A percentile compares a stretch with the other conserved stretches of the same genome.
Evolutionary conservation across 2,113 vertebrate species (phyloP).

Genomic region (Galbula dea): DNA sequence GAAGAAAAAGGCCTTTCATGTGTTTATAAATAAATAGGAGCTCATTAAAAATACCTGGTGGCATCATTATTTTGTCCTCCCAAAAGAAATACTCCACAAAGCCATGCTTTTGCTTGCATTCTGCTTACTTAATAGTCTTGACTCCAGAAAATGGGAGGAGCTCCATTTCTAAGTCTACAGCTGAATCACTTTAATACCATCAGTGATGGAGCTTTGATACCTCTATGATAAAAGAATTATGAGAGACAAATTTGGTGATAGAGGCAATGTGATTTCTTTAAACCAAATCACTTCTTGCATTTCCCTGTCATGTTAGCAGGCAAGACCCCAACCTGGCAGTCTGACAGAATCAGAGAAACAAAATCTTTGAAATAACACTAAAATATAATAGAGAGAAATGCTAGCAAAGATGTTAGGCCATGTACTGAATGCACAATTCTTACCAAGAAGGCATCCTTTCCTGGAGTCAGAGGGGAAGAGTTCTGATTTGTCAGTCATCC

Average conservation of each 20-base stretch:
- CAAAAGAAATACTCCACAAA: not conserved
- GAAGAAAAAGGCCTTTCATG: not conserved
- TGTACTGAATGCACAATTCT: too few relatives aligned
- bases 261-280: not conserved
- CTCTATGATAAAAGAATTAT: not conserved
- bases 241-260: not conserved
- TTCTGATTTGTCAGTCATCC: too few relatives aligned
- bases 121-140: not conserved
- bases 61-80: not conserved
- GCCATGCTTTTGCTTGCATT: not conserved
- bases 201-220: not conserved
- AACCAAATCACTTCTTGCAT: not conserved
- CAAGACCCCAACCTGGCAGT: too few relatives aligned
- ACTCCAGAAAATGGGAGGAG: not conserved
- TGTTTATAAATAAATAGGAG: constrained; percentile 34
- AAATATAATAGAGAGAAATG: too few relatives aligned
- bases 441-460: too few relatives aligned
- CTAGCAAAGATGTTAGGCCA: too few relatives aligned
- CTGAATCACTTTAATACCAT: not conserved
- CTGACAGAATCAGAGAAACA: too few relatives aligned
- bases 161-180: not conserved
- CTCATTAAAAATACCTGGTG: not conserved
- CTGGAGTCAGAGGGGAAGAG: too few relatives aligned
- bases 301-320: not conserved
- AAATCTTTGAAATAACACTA: too few relatives aligned